Evolutionary conservation across 2,888 invertebrate species (phyloP), one percentile per base, ranked within the genome.

Genomic region (Choreutis nemorana): DNA sequence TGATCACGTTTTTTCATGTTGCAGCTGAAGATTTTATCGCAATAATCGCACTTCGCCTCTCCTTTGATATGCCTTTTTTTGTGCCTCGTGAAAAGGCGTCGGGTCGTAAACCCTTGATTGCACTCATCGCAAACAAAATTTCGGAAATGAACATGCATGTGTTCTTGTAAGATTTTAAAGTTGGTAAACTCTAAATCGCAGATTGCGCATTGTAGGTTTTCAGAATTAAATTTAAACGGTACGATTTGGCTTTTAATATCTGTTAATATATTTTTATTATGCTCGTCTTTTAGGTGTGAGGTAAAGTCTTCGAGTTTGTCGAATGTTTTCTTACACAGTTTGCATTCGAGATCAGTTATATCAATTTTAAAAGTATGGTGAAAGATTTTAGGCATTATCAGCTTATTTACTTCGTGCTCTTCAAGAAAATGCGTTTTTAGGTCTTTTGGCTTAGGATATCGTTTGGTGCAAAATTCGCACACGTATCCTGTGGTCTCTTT

Each of bases 21-120:
- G 13, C 60, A 52, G 2, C 49, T 52, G 37, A 71, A 78, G 0
- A 54, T 54, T 42, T 73, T 73, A 1, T 55, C 52, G 36, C 78
- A 78, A 23, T 65, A 50, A 9, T 59, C 58, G 37, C 77, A 78
- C 41, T 65, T 63, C 34, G 58, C 65, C 45, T 61, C 36, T 36
- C 68, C 52, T 6, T 31, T 28, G 0, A 32, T 37, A 23, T 56
- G 56, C 6, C 43, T 36, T 5, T 42, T 29, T 14, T 35, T 48
- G 28, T 50, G 51, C 0, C 41, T 32, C 2, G 41, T 35, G 2
- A 50, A 18, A 7, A 44, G 29, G 0, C 43, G 38, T 6, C 36
- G 41, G 1, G 45, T 49, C 0, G 53, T 33, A 14, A 53, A 56
- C 0, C 54, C 55, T 1, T 45, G 33, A 21, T 40, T 44, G 22